A percentile compares a stretch with the other conserved stretches of the same genome.
Conservation (phyloP, 2,797 vertebrate genomes). For the Tachyglossus aculeatus region DNA sequence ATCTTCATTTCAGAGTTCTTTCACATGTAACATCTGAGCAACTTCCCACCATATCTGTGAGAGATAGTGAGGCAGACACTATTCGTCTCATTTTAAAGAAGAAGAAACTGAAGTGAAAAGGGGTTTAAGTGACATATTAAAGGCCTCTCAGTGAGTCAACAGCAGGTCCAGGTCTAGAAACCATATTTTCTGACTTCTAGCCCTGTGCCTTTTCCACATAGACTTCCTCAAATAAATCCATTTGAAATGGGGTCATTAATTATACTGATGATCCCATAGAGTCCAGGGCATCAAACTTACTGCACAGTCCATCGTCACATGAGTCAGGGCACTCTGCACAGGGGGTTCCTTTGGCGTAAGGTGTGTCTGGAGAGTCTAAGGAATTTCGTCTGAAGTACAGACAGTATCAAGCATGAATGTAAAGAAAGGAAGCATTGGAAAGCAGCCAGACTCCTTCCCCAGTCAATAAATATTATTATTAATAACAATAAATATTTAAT, state of each 20-base stretch:
- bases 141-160: background rate
- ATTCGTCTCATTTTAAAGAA: background rate
- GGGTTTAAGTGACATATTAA: background rate
- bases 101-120: background rate
- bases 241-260: no score
- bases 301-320: background rate
- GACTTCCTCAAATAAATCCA: no score
- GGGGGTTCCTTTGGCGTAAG: background rate
- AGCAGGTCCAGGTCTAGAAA: background rate
- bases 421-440: no score
- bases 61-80: no score
- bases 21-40: no score
- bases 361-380: background rate
- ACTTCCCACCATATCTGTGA: no score
- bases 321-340: background rate
- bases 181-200: background rate
- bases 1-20: no score
- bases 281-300: background rate
- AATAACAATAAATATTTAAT: no score
- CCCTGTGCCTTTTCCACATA: no score
- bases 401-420: background rate
- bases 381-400: background rate
- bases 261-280: no score
- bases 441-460: no score
- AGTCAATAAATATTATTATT: no score